Evolutionary conservation across 2,797 vertebrate species (phyloP).

Genomic region (Ara ararauna): DNA sequence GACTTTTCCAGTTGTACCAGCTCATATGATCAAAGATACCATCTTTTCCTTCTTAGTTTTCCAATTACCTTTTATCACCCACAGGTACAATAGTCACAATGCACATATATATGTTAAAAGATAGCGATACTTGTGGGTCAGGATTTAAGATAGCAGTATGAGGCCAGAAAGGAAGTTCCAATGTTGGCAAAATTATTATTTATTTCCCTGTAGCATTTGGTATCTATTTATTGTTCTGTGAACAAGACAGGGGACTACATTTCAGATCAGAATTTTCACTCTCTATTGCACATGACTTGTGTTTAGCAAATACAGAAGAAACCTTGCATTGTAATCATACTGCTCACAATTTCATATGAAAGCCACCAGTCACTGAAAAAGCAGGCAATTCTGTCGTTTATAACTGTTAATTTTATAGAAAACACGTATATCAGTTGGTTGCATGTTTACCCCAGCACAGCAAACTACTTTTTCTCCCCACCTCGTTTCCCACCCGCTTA

Average conservation of each 20-base stretch:
- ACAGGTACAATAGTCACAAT: not conserved
- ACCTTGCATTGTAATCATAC: not conserved
- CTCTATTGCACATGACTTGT: not conserved
- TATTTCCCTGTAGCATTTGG: not conserved
- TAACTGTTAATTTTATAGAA: not conserved
- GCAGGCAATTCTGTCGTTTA: not conserved
- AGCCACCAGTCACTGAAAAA: not conserved
- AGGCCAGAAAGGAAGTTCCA: not conserved
- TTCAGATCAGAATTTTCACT: not conserved
- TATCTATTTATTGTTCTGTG: not conserved
- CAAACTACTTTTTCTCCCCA: not conserved
- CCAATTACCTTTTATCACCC: slow-evolving; percentile 23
- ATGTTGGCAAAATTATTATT: not conserved
- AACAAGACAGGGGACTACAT: not conserved
- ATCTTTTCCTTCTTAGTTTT: slow-evolving; percentile 25
- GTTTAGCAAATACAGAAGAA: not conserved
- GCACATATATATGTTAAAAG: not conserved
- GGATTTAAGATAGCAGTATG: not conserved
- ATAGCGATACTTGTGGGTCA: not conserved
- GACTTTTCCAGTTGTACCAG: slow-evolving; percentile 45
- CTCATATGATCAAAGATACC: slow-evolving; percentile 15
- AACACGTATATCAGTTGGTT: not conserved
- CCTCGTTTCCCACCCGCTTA: not conserved
- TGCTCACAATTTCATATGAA: not conserved
- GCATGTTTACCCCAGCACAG: not conserved